Base-by-base conservation (phyloP, 2,113 vertebrate genomes). In the Plectropomus leopardus region DNA sequence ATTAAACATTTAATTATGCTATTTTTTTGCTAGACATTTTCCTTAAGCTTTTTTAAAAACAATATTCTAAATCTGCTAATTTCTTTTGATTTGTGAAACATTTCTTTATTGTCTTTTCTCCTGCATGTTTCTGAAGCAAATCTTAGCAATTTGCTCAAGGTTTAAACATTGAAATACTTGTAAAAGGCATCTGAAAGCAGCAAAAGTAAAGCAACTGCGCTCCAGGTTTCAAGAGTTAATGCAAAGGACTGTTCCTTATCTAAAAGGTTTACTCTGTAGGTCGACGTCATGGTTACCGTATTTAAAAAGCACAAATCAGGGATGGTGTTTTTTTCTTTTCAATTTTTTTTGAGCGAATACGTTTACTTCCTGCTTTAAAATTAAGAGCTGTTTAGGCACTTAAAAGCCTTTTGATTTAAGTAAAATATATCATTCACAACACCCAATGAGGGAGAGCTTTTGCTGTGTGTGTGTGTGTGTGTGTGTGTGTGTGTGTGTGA, bases 341-440 rank as follows among this genome's bases (percentile, higher is more conserved):
- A 48, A 67, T 82, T 67, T 74, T 74, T 54, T 64, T 73, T 58
- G 44, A 72, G 50, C 45, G 69, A 85, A 85, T 28, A 11, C 59
- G 72, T 72, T 71, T 44, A 69, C 30, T 42, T 55, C 24, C 50
- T 74, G 21, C 76, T 85, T 80, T 86, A 63, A 72, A 82, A 68
- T 66, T 28, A 91, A 88, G n/a, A n/a, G 59, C 70, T 85, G 42
- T 54, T 57, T 63, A 51, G 44, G 65, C 70, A 78, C 78, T 85
- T 83, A 47, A 73, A 79, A 85, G 65, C 34, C 58, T 83, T 80
- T 72, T n/a, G 53, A 70, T 87, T 82, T 16, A 48, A 77, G 59
- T 61, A 9, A 74, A 78, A 66, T 80, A 58, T 67, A 84, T 76
- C 47, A 82, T 86, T 86, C 60, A 80, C 71, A 45, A 51, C 19